Evolutionary conservation across 2,888 invertebrate species (phyloP).

Genomic region (Bibio marci): DNA sequence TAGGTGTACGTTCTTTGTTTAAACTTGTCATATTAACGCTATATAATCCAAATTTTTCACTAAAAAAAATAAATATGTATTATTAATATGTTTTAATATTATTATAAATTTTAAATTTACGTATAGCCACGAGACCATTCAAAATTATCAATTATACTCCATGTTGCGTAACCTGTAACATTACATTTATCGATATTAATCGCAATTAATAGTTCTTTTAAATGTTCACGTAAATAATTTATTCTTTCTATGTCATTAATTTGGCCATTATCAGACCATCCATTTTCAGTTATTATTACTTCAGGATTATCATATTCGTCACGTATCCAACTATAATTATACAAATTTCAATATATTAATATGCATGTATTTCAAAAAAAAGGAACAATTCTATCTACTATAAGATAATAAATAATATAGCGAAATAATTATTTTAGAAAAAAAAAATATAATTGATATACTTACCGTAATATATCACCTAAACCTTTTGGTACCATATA

Average conservation of each 20-base stretch:
- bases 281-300: constrained; percentile 41
- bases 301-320: constrained; percentile 34
- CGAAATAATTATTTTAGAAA: too few species aligned
- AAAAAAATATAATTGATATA: too few species aligned
- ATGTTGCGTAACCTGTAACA: constrained; percentile 17
- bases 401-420: too few species aligned
- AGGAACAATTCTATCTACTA: too few species aligned
- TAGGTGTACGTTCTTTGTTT: constrained; percentile 37
- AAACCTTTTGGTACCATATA: constrained; percentile 19
- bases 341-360: too few species aligned
- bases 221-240: constrained; percentile 17
- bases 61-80: not conserved
- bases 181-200: constrained; percentile 17
- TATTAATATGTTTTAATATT: too few species aligned
- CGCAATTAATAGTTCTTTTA: constrained; percentile 17
- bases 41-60: constrained; percentile 42
- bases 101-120: constrained; percentile 11
- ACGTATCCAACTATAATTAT: constrained; percentile 33
- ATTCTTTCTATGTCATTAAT: constrained; percentile 27
- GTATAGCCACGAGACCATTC: constrained; percentile 21
- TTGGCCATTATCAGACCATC: constrained; percentile 31
- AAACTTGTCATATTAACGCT: constrained; percentile 42
- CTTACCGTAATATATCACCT: constrained; percentile 11
- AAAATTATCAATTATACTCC: constrained; percentile 23
- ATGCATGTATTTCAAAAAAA: too few species aligned